Percentiles rank a stretch among this genome's conserved stretches.
phyloP scores from a whole-genome alignment of 2,797 vertebrate species.

The Falco naumanni region DNA sequence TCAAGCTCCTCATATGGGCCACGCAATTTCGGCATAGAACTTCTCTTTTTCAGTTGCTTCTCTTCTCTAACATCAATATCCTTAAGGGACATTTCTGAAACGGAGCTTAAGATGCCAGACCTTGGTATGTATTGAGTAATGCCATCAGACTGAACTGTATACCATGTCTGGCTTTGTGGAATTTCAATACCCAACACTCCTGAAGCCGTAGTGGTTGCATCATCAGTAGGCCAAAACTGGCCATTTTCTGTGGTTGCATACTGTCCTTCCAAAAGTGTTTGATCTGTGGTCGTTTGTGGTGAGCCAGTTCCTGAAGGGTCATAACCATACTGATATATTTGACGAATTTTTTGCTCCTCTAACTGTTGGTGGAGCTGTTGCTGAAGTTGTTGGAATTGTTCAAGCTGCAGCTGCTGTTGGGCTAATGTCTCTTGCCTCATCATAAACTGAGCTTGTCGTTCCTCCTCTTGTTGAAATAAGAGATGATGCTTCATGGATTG shows the following conservation, averaged over 20 bases:
- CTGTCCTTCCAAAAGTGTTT: conserved; percentile 87
- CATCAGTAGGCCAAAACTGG: conserved; percentile 93
- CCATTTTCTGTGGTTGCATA: conserved; percentile 86
- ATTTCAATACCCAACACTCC: conserved; percentile 79
- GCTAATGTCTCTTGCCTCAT: conserved; percentile 95
- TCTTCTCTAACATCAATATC: conserved; percentile 86
- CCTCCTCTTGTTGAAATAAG: conserved; percentile 95
- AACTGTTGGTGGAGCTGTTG: conserved; percentile 95
- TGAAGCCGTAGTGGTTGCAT: conserved; percentile 82
- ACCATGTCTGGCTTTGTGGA: conserved; percentile 82
- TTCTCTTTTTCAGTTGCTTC: conserved; percentile 83
- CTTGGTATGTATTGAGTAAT: conserved; percentile 80
- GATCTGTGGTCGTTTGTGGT: conserved; percentile 83
- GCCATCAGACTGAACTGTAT: conserved; percentile 81
- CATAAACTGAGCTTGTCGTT: conserved; percentile 94
- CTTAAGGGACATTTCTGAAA: conserved; percentile 83
- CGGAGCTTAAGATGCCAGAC: conserved; percentile 78
- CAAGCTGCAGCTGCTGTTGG: conserved; percentile 94
- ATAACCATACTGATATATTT: conserved; percentile 92
- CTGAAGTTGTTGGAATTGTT: conserved; percentile 97
- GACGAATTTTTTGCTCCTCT: conserved; percentile 94
- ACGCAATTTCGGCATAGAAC: conserved; percentile 78
- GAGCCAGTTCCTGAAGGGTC: conserved; percentile 79
- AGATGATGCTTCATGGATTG: conserved; percentile 98
- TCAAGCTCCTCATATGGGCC: conserved; percentile 84